Conservation (phyloP, 2,113 vertebrate genomes). For the Ctenomys sociabilis region DNA sequence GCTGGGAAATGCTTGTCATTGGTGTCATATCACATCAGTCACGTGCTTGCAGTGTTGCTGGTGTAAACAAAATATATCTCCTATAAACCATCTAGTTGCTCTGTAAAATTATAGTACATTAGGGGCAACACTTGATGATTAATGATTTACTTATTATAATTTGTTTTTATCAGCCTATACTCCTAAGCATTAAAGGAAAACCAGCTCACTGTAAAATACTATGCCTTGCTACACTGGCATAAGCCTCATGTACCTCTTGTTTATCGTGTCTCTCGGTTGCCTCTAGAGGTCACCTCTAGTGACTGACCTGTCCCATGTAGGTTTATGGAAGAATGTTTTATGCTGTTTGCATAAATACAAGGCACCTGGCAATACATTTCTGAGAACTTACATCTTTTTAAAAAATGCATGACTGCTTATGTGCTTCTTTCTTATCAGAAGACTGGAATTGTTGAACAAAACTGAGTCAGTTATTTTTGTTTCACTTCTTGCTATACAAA, state of each 20-base stretch:
- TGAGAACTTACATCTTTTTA: not conserved
- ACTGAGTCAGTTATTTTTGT: not conserved
- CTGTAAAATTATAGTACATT: not conserved
- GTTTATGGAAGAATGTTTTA: not conserved
- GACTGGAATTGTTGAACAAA: not conserved
- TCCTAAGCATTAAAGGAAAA: not conserved
- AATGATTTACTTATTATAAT: not conserved
- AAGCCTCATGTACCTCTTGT: not conserved
- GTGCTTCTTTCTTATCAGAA: not conserved
- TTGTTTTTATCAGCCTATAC: not conserved
- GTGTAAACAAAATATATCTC: not conserved
- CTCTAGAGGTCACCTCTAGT: not conserved
- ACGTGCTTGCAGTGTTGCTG: too few species aligned
- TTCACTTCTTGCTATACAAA: not conserved
- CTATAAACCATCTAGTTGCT: not conserved
- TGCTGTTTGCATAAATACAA: not conserved
- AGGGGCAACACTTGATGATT: not conserved
- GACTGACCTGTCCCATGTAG: too few species aligned
- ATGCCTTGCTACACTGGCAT: too few species aligned
- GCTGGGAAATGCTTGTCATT: not conserved
- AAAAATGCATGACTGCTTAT: not conserved
- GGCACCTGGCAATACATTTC: too few species aligned
- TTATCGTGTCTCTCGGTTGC: not conserved
- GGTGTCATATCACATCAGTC: not conserved
- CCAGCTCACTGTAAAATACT: not conserved